Base-by-base conservation (phyloP, 2,113 vertebrate species). In the Hypocryptadius cinnamomeus region DNA sequence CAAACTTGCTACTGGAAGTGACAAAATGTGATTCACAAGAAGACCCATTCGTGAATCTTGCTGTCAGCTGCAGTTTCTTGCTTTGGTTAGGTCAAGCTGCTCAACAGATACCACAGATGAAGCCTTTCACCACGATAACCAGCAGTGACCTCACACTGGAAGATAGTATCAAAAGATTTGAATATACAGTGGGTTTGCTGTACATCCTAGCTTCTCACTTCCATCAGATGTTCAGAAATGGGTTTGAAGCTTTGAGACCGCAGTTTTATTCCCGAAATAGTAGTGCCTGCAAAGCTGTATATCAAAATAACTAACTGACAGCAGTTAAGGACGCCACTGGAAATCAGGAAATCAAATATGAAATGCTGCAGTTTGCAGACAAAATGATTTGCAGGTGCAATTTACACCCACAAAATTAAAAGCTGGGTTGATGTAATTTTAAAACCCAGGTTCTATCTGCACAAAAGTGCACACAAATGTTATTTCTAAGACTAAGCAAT, bases 391-490 rank as follows among this genome's bases (percentile, higher is more conserved):
- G 94, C 91, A 94, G 92, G 90, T 95, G 90, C 82, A 93, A 94
- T 92, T 95, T 93, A 94, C 83, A 95, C 87, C 57, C 45, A 24
- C 65, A 79, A 94, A 95, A 95, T 96, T 96, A 96, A 94, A 96
- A 94, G 79, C 72, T 60, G 27, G 23, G 64, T 63, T 91, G 74
- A 90, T 87, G 40, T 57, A 5, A 83, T 88, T 95, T 94, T 54
- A 88, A 91, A 95, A 68, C 6, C 27, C 48, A 79, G 69, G 85
- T 60, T 60, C 60, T 91, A 79, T 61, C 69, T 64, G 40, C 70
- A 74, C 69, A 68, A 60, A 96, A 92, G 48, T 88, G 79, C 51
- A 72, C 15, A 53, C 8, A 3, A 90, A 68, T 57, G 40, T 84
- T 91, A 81, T 92, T 95, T 84, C 61, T 83, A 93, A 69, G 57